Evolutionary conservation across 2,797 vertebrate genomes (phyloP), one percentile per base, ranked within the genome.

Genomic region (Gambelia wislizenii): DNA sequence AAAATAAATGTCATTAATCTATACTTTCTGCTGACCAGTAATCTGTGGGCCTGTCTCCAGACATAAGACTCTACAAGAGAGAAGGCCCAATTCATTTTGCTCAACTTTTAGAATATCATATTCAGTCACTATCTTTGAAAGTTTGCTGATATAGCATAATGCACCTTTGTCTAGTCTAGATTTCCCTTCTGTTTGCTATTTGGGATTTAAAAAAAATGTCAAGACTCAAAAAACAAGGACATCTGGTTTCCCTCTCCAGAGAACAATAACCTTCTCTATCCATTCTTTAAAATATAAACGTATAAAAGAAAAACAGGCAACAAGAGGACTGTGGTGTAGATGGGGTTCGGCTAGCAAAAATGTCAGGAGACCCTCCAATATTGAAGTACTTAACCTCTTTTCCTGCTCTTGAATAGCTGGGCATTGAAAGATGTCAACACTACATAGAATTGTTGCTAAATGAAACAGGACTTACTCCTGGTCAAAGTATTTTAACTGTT

Each of bases 381-480:
- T 54, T 54, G 18, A 87, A 33, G 61, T 64, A 30, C 25, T 54
- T 39, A 61, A 56, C 2, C 30, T 56, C 39, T 6, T 61, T 12
- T 13, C 2, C 25, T 52, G 27, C 14, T n/a, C 44, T 79, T 36
- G 39, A 70, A 14, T 13, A 85, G 76, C 10, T 30, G 27, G 76
- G 36, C 25, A 59, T 2, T 27, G 33, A 78, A 49, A 75, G 16
- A 44, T 27, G 59, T 76, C 70, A 33, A 64, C 2, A 4, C 20
- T 16, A 64, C 16, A 39, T 2, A 39, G 12, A 89, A 78, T 10
- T 54, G 16, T 25, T 36, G 44, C 13, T 76, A 25, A 77, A 86
- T 89, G 72, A 77, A 79, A 36, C 8, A 27, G 47, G 79, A 95
- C 98, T 94, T 97, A 99, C 99, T 98, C 96, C 36, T 95, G 92